Percentiles rank a stretch among this genome's conserved stretches.
These are phyloP conservation scores for Sebastes taczanowskii DNA, from an alignment of 2,797 vertebrate species.

Conservation along the genomic window DNA sequence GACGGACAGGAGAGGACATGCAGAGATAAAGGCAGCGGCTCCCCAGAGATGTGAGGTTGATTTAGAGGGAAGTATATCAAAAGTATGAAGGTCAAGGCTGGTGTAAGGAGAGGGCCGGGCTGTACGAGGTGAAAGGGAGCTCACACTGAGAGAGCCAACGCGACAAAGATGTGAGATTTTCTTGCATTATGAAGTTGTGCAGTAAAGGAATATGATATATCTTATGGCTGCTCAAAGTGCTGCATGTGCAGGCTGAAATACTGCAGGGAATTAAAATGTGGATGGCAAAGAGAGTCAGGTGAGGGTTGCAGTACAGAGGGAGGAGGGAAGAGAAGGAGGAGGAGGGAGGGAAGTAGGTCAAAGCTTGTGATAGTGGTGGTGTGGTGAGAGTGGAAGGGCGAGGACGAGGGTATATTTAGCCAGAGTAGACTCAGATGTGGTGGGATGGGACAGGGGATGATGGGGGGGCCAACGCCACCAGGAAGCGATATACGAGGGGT, in stretches of 20 bases:
- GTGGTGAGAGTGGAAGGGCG: constrained; percentile 5
- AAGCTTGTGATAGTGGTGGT: constrained; percentile 48
- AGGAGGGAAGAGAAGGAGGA: constrained; percentile 14
- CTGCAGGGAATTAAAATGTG: constrained; percentile 42
- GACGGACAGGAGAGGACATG: constrained; percentile 25
- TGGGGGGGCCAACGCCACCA: constrained; percentile 21
- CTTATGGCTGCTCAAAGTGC: constrained; percentile 48
- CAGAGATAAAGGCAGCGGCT: constrained; percentile 10
- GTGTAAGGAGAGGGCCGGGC: background rate
- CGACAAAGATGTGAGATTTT: background rate
- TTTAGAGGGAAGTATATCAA: constrained; percentile 29
- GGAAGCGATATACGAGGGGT: constrained; percentile 29
- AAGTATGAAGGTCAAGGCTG: constrained; percentile 38
- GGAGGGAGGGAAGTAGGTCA: constrained; percentile 73
- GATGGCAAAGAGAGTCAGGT: constrained; percentile 43
- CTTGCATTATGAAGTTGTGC: background rate
- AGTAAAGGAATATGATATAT: constrained; percentile 6
- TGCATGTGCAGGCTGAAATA: constrained; percentile 44
- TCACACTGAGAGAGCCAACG: background rate
- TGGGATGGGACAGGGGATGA: constrained; percentile 33
- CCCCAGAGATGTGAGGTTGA: constrained; percentile 36
- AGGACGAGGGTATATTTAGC: constrained; percentile 66
- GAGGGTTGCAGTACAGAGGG: constrained; percentile 24
- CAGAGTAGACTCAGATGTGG: constrained; percentile 43
- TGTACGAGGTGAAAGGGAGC: constrained; percentile 2